Base-by-base conservation (phyloP, 2,888 invertebrate genomes). In the Holacanthella duospinosa region DNA sequence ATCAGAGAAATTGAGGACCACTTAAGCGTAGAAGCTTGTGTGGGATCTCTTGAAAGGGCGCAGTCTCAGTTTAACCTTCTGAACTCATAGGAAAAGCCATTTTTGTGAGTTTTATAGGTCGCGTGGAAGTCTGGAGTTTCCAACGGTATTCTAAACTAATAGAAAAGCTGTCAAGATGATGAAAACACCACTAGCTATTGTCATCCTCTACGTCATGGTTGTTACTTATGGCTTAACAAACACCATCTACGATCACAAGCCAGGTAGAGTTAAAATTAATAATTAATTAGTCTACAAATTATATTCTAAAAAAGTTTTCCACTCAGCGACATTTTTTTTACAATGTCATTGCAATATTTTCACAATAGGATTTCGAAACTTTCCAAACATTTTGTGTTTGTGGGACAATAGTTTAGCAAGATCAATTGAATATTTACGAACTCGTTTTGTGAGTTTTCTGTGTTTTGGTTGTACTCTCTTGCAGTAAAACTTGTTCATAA, bases 131-230 rank as follows among this genome's bases (percentile, higher is more conserved):
- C n/a, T n/a, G n/a, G n/a, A n/a, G n/a, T n/a, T n/a, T n/a, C n/a
- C n/a, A n/a, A n/a, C n/a, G n/a, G n/a, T n/a, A n/a, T n/a, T n/a
- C n/a, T n/a, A n/a, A n/a, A n/a, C n/a, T n/a, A n/a, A n/a, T n/a
- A n/a, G n/a, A n/a, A n/a, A 9, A 21, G 48, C 48, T 21, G 4
- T 58, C 60, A 70, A 71, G 62, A 71, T 70, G 71, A 70, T 70
- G 71, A 71, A 70, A 68, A 71, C 71, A 68, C 71, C 71, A 24
- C 60, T 70, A 55, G 67, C 68, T 48, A 71, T 71, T 55, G 66
- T 71, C 29, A 56, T 66, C 43, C 66, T 66, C 19, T 71, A 71
- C 59, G 55, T 68, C 9, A 62, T 68, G 53, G 71, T 71, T 12
- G 62, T 70, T 9, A 60, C 65, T 21, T 70, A 70, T 62, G 71